Conservation (phyloP, 2,888 invertebrate genomes). For the Salticus scenicus region DNA sequence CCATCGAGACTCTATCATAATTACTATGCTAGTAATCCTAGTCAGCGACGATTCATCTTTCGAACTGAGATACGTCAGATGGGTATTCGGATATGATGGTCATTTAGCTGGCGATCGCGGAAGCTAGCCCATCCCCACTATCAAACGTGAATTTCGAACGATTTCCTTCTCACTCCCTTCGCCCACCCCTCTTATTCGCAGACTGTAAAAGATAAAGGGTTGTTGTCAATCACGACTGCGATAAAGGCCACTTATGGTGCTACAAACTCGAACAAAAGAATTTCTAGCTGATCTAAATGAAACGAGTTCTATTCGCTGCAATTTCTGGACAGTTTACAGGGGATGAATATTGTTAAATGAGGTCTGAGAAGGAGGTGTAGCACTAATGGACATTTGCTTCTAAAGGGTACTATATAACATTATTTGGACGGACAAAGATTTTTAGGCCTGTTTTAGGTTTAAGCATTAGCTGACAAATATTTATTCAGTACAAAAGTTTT, state of each 20-base stretch:
- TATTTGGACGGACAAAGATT: too few relatives aligned
- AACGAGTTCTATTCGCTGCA: not conserved
- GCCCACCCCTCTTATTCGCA: not conserved
- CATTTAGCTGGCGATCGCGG: constrained; percentile 56
- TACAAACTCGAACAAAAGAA: not conserved
- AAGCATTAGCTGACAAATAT: too few relatives aligned
- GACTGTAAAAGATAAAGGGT: not conserved
- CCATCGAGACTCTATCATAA: not conserved
- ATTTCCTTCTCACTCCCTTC: constrained; percentile 32
- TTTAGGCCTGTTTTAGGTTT: too few relatives aligned
- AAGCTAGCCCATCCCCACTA: constrained; percentile 39
- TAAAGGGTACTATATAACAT: too few relatives aligned
- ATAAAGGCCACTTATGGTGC: constrained; percentile 8
- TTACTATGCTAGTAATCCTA: not conserved
- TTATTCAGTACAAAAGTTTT: too few relatives aligned
- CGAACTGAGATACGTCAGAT: constrained; percentile 4
- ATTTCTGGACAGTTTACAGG: not conserved
- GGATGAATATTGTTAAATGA: too few relatives aligned
- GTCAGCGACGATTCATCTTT: not conserved
- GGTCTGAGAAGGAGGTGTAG: too few relatives aligned
- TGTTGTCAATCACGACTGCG: constrained; percentile 16
- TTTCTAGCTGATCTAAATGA: not conserved
- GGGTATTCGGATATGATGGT: constrained; percentile 57
- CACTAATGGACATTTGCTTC: too few relatives aligned
- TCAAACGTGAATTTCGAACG: constrained; percentile 56